Evolutionary conservation across 1,140 invertebrate species (phyloP), one percentile per base, ranked within the genome.

Genomic region (Amyelois transitella): DNA sequence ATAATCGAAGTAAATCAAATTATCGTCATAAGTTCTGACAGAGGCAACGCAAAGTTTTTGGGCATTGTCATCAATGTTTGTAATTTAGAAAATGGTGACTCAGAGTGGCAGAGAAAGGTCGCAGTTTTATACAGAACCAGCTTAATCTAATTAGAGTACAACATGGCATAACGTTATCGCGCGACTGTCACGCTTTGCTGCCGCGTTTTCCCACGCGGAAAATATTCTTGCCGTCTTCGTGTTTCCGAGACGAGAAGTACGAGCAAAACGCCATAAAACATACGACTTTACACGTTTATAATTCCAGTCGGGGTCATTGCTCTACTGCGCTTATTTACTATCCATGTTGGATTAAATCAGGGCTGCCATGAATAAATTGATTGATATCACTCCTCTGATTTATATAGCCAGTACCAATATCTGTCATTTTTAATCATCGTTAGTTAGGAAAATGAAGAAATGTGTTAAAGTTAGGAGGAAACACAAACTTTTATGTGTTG

Each of bases 161-260:
- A 51, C 51, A 57, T 52, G 51, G 52, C 60, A 55, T 47, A 60
- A 60, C 55, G 65, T 77, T 77, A 74, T 76, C 66, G 65, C 69
- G 57, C 63, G 62, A 51, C 60, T 58, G 68, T 77, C 72, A 69
- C 71, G 72, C 66, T 69, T 61, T 47, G 73, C 59, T 67, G 62
- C 66, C 49, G 60, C 60, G 67, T 64, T 64, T 72, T 71, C 65
- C 61, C 66, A 73, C 62, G 72, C 70, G 71, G 64, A 77, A 79
- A 73, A 77, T 75, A 69, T 75, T 73, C 53, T 62, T 70, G 19
- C 64, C 63, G 62, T 68, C 66, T 73, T 59, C 64, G 62, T 66
- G 54, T 38, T 14, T 0, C 32, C 17, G 12, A 38, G 32, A 14
- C n/a, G n/a, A n/a, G n/a, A n/a, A n/a, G n/a, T n/a, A n/a, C n/a